phyloP scores from a whole-genome alignment of 1,140 invertebrate genomes.

The Pseudoatta argentina region DNA sequence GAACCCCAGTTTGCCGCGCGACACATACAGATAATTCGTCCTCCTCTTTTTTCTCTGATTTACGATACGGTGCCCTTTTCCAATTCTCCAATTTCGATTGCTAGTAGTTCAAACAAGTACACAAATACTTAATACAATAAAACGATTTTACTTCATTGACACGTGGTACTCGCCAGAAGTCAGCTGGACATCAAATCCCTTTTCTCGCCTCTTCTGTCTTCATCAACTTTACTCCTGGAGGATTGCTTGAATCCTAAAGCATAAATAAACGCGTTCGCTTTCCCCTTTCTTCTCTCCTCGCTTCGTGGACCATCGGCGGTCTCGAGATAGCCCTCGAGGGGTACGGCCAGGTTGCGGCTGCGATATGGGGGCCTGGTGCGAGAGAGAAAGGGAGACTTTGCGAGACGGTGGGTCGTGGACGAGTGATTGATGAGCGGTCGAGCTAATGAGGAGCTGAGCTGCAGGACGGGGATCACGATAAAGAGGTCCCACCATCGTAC shows the following conservation, averaged over 20 bases:
- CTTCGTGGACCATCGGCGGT: constrained; percentile 52
- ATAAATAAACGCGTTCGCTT: constrained; percentile 56
- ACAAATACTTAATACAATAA: neutral
- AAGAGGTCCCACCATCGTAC: constrained; percentile 82
- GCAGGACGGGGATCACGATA: constrained; percentile 85
- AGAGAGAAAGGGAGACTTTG: constrained; percentile 68
- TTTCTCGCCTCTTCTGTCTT: constrained; percentile 25
- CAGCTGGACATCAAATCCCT: neutral
- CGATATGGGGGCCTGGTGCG: constrained; percentile 70
- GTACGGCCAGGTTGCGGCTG: constrained; percentile 70
- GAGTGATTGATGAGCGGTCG: constrained; percentile 86
- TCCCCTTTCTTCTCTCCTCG: constrained; percentile 15
- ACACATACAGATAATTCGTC: constrained; percentile 38
- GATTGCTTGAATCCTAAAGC: constrained; percentile 41
- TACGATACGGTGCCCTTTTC: neutral
- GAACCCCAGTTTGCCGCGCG: constrained; percentile 28
- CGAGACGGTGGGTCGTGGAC: constrained; percentile 83
- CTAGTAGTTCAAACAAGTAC: neutral
- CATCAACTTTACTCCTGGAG: constrained; percentile 47
- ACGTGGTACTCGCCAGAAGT: neutral
- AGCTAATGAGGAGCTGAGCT: constrained; percentile 86
- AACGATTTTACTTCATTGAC: neutral
- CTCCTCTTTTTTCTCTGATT: neutral
- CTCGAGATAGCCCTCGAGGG: constrained; percentile 77
- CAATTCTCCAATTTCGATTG: neutral